Evolutionary conservation across 2,888 invertebrate species (phyloP), one percentile per base, ranked within the genome.

Genomic region (Rhimphoctona megacephalus): DNA sequence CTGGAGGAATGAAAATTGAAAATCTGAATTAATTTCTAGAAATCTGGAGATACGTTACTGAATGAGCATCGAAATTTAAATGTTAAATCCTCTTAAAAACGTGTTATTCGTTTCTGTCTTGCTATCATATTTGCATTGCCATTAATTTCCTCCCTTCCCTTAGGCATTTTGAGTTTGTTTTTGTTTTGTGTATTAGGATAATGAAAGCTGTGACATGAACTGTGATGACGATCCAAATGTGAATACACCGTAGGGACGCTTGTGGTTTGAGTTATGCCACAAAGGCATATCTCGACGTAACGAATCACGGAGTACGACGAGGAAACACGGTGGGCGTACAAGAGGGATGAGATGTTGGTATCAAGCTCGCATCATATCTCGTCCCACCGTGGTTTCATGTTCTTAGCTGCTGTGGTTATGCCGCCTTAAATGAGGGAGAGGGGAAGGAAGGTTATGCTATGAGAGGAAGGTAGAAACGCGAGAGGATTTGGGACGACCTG

Each of bases 361-460:
- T 86, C 83, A 83, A 83, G 83, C 80, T 43, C 22, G 78, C 46
- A 70, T 73, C 70, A 77, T 79, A 82, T 83, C 81, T 81, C 83
- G 86, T 81, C 77, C 46, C 61, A 61, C 66, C 49, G 83, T 52
- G 82, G 83, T 83, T 76, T 80, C 52, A 66, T 77, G 49, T 81
- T 74, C 86, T 81, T 81, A 86, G 86, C 80, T 83, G 72, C 67
- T 86, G 81, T 77, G 83, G 83, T 86, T 79, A 79, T 70, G 64
- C 78, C 64, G 64, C 54, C 61, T 49, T 49, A 52, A 80, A 70
- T n/a, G 36, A n/a, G 17, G 61, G 17, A 22, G 30, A 6, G 30
- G 17, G 61, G 61, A 11, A 22, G 49, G 49, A 17, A 30, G 61
- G 30, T 30, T 61, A 30, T 43, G 69, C 67, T 73, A 69, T 69